Base-by-base conservation (phyloP, 2,888 invertebrate genomes). In the Drosophila merina region DNA sequence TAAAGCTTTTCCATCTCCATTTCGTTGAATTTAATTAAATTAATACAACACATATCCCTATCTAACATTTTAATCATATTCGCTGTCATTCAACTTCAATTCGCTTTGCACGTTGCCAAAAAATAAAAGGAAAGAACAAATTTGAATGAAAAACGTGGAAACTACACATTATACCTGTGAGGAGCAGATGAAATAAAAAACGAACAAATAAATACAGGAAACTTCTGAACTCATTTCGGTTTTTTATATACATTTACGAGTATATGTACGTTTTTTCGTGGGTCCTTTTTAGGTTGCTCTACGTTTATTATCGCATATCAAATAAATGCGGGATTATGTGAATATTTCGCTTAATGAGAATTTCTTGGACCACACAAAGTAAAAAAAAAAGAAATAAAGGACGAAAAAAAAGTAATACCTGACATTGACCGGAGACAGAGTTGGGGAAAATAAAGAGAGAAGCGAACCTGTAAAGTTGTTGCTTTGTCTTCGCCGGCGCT, bases 261-360 rank as follows among this genome's bases (percentile, higher is more conserved):
- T n/a, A 36, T 52, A 28, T 67, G 28, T 49, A n/a, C 30, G 36
- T 26, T 48, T 42, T 10, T 38, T 33, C 38, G 36, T 57, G 62
- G 59, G 76, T 49, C 57, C 57, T 49, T 60, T 72, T 63, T 69
- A 14, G 40, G 26, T 40, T 50, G 50, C 71, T 52, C 45, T 54
- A 59, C 79, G 57, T 63, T 74, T 88, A 85, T 88, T 87, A 62
- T 67, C 76, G 85, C 85, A 85, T 85, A 85, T 85, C 85, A 85
- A 85, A 85, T 88, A 85, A 85, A 85, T 85, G 85, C 87, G 85
- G 85, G 88, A 85, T 85, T 85, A 88, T 85, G 85, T 88, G 85
- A 85, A 87, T 85, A 82, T 85, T 85, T 85, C 88, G 80, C 79
- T 88, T 88, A 85, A 85, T 85, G 85, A 88, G 85, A 85, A 86